These are phyloP conservation scores for Pseudochaenichthys georgianus DNA, from an alignment of 2,797 vertebrate genomes.

Conservation along the genomic window DNA sequence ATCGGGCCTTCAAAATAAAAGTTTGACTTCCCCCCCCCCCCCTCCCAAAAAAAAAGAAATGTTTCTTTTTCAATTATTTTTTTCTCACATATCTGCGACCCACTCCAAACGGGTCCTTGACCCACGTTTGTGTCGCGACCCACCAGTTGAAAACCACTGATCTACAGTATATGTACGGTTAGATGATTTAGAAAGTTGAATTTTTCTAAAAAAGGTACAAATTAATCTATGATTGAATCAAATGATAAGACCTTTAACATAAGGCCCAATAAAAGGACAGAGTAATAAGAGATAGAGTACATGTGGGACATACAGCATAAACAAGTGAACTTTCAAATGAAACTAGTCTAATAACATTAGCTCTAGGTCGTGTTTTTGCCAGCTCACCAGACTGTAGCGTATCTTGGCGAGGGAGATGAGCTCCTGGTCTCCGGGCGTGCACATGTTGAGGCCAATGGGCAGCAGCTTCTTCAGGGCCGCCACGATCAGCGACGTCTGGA, in stretches of 20 bases:
- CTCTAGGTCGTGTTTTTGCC: neutral
- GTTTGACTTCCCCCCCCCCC: no score
- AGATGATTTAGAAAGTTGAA: neutral
- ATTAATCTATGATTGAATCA: neutral
- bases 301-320: neutral
- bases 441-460: slow-evolving; percentile 98
- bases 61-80: no score
- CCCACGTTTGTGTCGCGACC: no score
- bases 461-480: slow-evolving; percentile 98
- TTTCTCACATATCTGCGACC: no score
- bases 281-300: neutral
- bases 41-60: no score
- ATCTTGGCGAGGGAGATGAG: slow-evolving; percentile 95
- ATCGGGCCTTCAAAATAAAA: no score
- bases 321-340: no score
- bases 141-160: no score
- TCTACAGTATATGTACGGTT: neutral
- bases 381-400: slow-evolving; percentile 92
- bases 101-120: no score
- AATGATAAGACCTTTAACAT: neutral
- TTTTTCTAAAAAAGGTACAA: neutral
- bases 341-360: neutral
- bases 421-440: slow-evolving; percentile 97
- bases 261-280: neutral
- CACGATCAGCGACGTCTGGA: slow-evolving; percentile 97